Base-by-base conservation (phyloP, 2,888 invertebrate species). In the Teleiodes luculella region DNA sequence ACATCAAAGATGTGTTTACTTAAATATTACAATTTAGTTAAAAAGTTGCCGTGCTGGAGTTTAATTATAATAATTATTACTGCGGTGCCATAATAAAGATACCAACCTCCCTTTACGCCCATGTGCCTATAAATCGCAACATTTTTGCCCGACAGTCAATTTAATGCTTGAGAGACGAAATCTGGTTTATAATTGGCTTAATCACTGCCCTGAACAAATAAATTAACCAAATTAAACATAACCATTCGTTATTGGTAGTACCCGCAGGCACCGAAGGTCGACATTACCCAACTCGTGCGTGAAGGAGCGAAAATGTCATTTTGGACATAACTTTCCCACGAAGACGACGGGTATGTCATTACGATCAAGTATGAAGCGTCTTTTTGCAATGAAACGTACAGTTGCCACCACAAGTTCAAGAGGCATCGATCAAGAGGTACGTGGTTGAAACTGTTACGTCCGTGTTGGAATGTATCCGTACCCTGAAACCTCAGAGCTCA, bases 241-340 rank as follows among this genome's bases (percentile, higher is more conserved):
- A 45, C 41, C 46, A 45, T 11, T 41, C 46, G 37, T 39, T 24
- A 24, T 24, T 24, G 24, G 24, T 24, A 24, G 24, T 24, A 3
- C 3, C 24, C 24, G 24, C 24, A 24, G 24, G 43, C 35, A 31
- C n/a, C 13, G 48, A 48, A 48, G 48, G 48, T 53, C 48, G 31
- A 33, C 56, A 54, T 53, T 56, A 57, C 58, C 54, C 55, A 61
- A 46, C 45, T 45, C 54, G 59, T 58, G 56, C 64, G 63, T 69
- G 70, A 54, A 57, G 72, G 71, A 76, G 76, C 78, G 78, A 80
- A 80, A 83, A 83, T 85, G 84, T 79, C 83, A 84, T 83, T 85
- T 86, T 80, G 82, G 76, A 72, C 82, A 82, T 82, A 78, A 77
- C 80, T 83, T 83, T 86, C 85, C 82, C 86, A 86, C 85, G 86